phyloP scores from a whole-genome alignment of 2,888 invertebrate genomes.

The Sphaerophoria taeniata region DNA sequence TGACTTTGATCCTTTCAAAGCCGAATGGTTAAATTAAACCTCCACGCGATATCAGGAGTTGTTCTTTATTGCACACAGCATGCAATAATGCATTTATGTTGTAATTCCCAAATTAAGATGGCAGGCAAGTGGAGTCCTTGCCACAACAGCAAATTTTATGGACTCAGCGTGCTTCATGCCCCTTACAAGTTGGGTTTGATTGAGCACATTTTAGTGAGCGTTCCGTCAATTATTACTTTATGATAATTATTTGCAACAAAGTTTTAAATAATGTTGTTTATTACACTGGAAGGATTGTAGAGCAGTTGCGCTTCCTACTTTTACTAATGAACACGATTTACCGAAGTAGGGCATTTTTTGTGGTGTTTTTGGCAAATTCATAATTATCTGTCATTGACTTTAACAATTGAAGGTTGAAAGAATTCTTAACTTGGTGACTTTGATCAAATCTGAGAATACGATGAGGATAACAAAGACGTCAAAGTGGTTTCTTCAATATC shows the following conservation, averaged over 20 bases:
- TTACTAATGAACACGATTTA: background rate
- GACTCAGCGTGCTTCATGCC: background rate
- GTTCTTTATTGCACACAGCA: slow-evolving; percentile 65
- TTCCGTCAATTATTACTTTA: slow-evolving; percentile 57
- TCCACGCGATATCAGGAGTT: slow-evolving; percentile 34
- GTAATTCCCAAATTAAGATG: slow-evolving; percentile 16
- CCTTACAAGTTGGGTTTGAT: too few relatives aligned
- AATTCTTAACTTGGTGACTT: too few relatives aligned
- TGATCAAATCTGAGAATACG: too few relatives aligned
- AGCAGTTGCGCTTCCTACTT: background rate
- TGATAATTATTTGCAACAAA: slow-evolving; percentile 63
- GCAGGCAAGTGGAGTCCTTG: slow-evolving; percentile 17
- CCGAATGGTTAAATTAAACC: slow-evolving; percentile 48
- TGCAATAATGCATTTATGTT: slow-evolving; percentile 72
- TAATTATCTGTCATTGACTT: background rate
- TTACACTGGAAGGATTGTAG: slow-evolving; percentile 30
- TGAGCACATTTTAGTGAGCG: background rate
- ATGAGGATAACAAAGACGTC: too few relatives aligned
- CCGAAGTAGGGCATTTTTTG: background rate
- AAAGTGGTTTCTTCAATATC: too few relatives aligned
- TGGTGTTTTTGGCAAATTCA: background rate
- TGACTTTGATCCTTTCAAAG: slow-evolving; percentile 50
- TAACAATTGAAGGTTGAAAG: too few relatives aligned
- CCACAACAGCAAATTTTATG: slow-evolving; percentile 11
- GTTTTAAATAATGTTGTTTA: slow-evolving; percentile 17